Conservation (phyloP, 2,113 vertebrate species). For the Barnardius zonarius region DNA sequence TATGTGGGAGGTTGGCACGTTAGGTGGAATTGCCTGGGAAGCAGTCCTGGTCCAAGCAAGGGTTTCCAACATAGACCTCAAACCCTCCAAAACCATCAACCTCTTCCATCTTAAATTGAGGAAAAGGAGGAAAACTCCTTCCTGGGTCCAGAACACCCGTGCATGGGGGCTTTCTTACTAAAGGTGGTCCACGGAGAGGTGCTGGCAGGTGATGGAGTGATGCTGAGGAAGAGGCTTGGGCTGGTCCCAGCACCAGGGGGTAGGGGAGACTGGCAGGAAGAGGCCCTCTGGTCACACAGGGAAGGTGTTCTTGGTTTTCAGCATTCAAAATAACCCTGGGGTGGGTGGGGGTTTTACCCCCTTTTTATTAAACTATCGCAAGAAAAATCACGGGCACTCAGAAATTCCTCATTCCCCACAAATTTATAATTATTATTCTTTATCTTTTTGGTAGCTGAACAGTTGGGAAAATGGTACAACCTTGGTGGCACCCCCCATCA, state of each 20-base stretch:
- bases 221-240: not conserved
- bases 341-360: not conserved
- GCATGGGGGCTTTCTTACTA: not conserved
- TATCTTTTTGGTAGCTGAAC: not conserved
- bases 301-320: not conserved
- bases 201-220: fast-evolving
- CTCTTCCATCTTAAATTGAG: not conserved
- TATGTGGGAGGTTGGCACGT: not conserved
- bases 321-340: not conserved
- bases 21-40: not conserved
- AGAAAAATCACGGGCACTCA: not conserved
- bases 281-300: not conserved
- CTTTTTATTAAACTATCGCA: not conserved
- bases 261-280: not conserved
- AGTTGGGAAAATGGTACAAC: conserved; percentile 72
- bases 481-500: not conserved
- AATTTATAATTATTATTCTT: no score
- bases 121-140: not conserved
- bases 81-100: not conserved
- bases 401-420: not conserved
- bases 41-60: not conserved
- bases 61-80: not conserved
- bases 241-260: not conserved
- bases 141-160: fast-evolving
- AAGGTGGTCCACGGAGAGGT: not conserved